Evolutionary conservation across 2,888 invertebrate species (phyloP).

Genomic region (Yponomeuta cagnagella): DNA sequence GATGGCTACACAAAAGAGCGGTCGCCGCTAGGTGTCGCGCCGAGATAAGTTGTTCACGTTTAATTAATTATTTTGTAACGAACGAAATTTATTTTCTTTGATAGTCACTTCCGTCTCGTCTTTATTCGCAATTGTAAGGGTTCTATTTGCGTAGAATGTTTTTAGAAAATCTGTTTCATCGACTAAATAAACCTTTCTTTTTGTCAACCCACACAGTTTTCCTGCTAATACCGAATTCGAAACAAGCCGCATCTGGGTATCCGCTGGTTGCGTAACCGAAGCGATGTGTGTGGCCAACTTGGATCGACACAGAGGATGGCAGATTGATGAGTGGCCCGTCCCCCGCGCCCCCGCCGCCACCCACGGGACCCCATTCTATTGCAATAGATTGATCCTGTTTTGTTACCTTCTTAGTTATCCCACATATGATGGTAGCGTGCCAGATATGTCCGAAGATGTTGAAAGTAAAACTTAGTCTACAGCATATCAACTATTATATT

Average conservation of each 20-base stretch:
- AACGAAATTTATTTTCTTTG: constrained; percentile 56
- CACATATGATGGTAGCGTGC: background rate
- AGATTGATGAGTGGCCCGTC: constrained; percentile 56
- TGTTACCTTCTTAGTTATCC: constrained; percentile 33
- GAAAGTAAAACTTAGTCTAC: background rate
- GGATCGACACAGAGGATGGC: constrained; percentile 54
- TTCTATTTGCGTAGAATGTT: background rate
- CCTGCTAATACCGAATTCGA: background rate
- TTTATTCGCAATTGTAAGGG: background rate
- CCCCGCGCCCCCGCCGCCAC: constrained; percentile 27
- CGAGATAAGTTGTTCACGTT: constrained; percentile 70
- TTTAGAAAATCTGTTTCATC: background rate
- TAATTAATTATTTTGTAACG: constrained; percentile 71
- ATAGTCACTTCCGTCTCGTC: constrained; percentile 37
- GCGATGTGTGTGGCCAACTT: constrained; percentile 48
- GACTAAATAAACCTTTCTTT: background rate
- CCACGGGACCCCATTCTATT: constrained; percentile 35
- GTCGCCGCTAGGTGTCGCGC: constrained; percentile 69
- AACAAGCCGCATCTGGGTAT: constrained; percentile 5
- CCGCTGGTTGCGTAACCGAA: constrained; percentile 7
- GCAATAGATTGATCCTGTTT: constrained; percentile 45
- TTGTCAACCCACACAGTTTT: background rate
- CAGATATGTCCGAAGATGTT: background rate
- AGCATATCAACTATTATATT: too few species aligned
- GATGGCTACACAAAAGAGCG: constrained; percentile 66